These are phyloP conservation scores for Crocidura indochinensis DNA, from an alignment of 2,797 vertebrate genomes.

Conservation along the genomic window DNA sequence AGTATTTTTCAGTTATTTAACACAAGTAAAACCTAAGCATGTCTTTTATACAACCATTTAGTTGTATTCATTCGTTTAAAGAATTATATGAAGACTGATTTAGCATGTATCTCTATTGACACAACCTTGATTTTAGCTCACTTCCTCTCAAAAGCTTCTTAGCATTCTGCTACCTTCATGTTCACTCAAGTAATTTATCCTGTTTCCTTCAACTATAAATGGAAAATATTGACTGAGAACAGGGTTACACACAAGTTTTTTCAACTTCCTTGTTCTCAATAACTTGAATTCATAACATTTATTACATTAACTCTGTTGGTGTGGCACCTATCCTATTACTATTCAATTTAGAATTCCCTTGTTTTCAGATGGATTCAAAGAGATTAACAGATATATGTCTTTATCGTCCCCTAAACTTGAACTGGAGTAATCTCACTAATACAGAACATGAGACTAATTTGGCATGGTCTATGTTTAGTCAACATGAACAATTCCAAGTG, in stretches of 20 bases:
- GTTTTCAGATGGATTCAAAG: not conserved
- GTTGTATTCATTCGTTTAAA: not conserved
- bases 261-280: not conserved
- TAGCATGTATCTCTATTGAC: not conserved
- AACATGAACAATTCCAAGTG: not conserved
- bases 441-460: not conserved
- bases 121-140: not conserved
- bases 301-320: not conserved
- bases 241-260: slow-evolving; percentile 8
- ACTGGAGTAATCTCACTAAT: not conserved
- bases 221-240: slow-evolving; percentile 10
- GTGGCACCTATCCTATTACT: not conserved
- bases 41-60: not conserved
- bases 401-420: slow-evolving; percentile 11
- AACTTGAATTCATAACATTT: not conserved
- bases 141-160: not conserved
- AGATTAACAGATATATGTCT: not conserved
- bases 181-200: slow-evolving; percentile 22
- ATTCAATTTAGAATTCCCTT: not conserved
- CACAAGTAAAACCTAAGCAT: not conserved
- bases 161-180: not conserved
- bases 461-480: not conserved
- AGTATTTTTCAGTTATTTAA: slow-evolving; percentile 1
- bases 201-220: not conserved
- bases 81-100: not conserved